Evolutionary conservation across 92 coral and sea anemone genomes (phyloP).

Genomic region (Nematostella vectensis): DNA sequence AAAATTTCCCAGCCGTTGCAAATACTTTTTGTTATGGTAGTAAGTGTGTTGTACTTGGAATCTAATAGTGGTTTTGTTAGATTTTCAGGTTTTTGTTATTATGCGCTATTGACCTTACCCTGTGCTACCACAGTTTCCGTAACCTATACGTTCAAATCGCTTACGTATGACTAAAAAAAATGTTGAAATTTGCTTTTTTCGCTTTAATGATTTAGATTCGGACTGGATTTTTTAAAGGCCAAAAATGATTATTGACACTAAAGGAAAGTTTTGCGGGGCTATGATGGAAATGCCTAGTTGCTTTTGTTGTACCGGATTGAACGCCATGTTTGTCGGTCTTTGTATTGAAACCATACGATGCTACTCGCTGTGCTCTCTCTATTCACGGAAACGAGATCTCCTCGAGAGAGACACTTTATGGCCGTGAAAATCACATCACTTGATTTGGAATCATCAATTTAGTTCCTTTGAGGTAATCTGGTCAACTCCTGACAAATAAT

Average conservation of each 20-base stretch:
- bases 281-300: too few species aligned
- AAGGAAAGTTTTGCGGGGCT: neutral
- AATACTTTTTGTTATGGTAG: conserved; percentile 4
- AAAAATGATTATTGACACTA: neutral
- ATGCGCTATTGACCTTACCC: too few species aligned
- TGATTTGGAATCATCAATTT: neutral
- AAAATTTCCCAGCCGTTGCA: conserved; percentile 23
- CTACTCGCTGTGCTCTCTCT: conserved; percentile 3
- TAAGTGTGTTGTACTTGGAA: too few species aligned
- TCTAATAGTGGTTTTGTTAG: too few species aligned
- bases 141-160: too few species aligned
- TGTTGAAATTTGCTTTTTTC: neutral
- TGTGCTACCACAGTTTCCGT: too few species aligned
- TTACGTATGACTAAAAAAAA: too few species aligned
- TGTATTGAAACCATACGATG: conserved; percentile 16
- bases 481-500: conserved; percentile 2
- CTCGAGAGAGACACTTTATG: neutral
- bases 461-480: neutral
- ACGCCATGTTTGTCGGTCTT: conserved; percentile 51
- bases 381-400: conserved; percentile 44
- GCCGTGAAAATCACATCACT: neutral
- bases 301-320: conserved; percentile 16
- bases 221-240: too few species aligned
- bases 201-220: neutral
- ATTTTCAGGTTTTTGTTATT: too few species aligned